These are phyloP conservation scores for Meleagris gallopavo DNA, from an alignment of 2,113 vertebrate species.

Conservation along the genomic window DNA sequence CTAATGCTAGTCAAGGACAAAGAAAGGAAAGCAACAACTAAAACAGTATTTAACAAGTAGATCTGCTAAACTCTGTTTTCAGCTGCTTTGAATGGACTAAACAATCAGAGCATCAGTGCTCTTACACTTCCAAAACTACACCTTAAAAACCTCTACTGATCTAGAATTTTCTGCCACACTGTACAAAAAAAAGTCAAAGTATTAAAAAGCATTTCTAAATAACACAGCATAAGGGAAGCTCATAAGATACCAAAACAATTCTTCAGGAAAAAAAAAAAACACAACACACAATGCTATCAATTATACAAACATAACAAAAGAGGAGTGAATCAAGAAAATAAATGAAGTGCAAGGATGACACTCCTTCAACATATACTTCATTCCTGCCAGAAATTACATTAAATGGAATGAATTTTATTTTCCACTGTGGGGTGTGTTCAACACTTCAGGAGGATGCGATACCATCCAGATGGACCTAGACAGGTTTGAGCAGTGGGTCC, in stretches of 20 bases:
- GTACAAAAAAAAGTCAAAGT: neutral
- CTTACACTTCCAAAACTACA: neutral
- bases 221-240: neutral
- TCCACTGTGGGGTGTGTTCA: neutral
- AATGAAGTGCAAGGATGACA: neutral
- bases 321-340: neutral
- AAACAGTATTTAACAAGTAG: neutral
- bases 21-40: constrained; percentile 22
- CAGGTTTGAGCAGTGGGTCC: too few relatives aligned
- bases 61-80: neutral
- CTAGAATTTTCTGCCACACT: fast-evolving
- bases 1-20: constrained; percentile 18
- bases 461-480: too few relatives aligned
- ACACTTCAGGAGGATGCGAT: too few relatives aligned
- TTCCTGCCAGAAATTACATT: neutral
- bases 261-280: neutral
- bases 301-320: neutral
- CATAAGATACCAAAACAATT: fast-evolving
- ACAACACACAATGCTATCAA: neutral
- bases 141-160: neutral
- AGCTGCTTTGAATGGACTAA: neutral
- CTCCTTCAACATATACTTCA: fast-evolving
- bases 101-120: neutral
- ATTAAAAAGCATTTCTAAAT: neutral
- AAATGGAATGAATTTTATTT: neutral